These are phyloP conservation scores for Ligdia adustata DNA, from an alignment of 2,888 invertebrate genomes.

Conservation along the genomic window DNA sequence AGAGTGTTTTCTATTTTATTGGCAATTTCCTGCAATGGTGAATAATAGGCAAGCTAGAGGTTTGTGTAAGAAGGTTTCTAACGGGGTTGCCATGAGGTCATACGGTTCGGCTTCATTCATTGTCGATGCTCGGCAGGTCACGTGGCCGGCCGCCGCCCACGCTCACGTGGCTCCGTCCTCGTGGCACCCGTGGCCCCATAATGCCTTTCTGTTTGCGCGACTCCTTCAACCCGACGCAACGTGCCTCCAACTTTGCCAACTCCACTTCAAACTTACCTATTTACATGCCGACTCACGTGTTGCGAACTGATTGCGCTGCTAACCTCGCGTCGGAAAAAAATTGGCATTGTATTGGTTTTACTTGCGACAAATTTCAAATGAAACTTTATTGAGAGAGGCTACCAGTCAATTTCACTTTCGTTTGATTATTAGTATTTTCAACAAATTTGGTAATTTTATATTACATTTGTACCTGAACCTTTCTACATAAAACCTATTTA, in stretches of 20 bases:
- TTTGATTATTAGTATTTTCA: slow-evolving; percentile 1
- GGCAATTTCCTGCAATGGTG: slow-evolving; percentile 2
- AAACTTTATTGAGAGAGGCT: slow-evolving; percentile 40
- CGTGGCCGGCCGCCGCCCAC: slow-evolving; percentile 27
- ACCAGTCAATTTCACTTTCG: neutral
- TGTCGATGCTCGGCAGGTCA: slow-evolving; percentile 4
- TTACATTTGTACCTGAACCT: too few species aligned
- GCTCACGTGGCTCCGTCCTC: slow-evolving; percentile 47
- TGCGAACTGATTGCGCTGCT: slow-evolving; percentile 52
- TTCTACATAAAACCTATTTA: too few species aligned
- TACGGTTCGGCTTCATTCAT: too few species aligned
- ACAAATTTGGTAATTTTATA: too few species aligned
- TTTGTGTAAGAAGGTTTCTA: slow-evolving; percentile 6
- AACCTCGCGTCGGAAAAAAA: slow-evolving; percentile 44
- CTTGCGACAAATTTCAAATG: slow-evolving; percentile 40
- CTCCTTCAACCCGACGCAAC: slow-evolving; percentile 63
- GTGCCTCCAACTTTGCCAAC: slow-evolving; percentile 66
- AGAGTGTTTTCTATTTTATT: neutral
- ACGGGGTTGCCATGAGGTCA: slow-evolving; percentile 3
- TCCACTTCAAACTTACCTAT: slow-evolving; percentile 60
- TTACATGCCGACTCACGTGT: slow-evolving; percentile 59
- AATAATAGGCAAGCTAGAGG: too few species aligned
- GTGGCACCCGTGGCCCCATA: slow-evolving; percentile 45
- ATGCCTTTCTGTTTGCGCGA: slow-evolving; percentile 62
- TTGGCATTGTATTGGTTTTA: slow-evolving; percentile 52